phyloP scores from a whole-genome alignment of 2,888 invertebrate species.

The Luffia ferchaultella region DNA sequence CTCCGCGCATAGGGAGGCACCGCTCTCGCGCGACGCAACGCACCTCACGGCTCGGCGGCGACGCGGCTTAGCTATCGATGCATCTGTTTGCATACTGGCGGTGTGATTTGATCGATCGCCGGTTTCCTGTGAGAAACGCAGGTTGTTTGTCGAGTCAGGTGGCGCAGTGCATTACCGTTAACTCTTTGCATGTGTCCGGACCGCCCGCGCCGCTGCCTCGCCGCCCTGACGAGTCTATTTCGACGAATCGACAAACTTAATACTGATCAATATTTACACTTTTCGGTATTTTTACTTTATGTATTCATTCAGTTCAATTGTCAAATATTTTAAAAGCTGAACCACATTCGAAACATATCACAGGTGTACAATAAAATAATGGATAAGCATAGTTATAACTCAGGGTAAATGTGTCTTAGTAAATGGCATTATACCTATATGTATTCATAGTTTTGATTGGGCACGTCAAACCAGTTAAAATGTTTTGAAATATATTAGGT shows the following conservation, averaged over 20 bases:
- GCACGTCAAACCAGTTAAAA: too few species aligned
- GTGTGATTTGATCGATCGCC: slow-evolving; percentile 52
- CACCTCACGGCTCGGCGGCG: slow-evolving; percentile 29
- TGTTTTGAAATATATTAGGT: too few species aligned
- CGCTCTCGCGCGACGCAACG: slow-evolving; percentile 20
- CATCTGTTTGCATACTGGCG: slow-evolving; percentile 48
- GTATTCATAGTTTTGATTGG: too few species aligned
- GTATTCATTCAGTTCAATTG: too few species aligned
- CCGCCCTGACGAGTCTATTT: neutral
- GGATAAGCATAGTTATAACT: too few species aligned
- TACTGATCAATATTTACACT: neutral
- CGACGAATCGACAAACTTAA: neutral
- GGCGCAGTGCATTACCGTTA: slow-evolving; percentile 42
- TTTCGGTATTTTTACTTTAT: too few species aligned
- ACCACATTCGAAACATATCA: too few species aligned
- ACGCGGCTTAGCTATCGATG: slow-evolving; percentile 33
- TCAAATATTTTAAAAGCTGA: too few species aligned
- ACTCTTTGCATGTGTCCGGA: slow-evolving; percentile 30
- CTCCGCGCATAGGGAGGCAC: slow-evolving; percentile 3
- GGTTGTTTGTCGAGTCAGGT: slow-evolving; percentile 51
- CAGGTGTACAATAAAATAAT: too few species aligned
- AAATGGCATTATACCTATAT: too few species aligned
- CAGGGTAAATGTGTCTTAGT: too few species aligned
- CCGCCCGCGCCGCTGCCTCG: slow-evolving; percentile 2
- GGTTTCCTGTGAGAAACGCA: slow-evolving; percentile 56